These are phyloP conservation scores for Piliocolobus tephrosceles DNA, from an alignment of 2,113 vertebrate species.

Conservation along the genomic window DNA sequence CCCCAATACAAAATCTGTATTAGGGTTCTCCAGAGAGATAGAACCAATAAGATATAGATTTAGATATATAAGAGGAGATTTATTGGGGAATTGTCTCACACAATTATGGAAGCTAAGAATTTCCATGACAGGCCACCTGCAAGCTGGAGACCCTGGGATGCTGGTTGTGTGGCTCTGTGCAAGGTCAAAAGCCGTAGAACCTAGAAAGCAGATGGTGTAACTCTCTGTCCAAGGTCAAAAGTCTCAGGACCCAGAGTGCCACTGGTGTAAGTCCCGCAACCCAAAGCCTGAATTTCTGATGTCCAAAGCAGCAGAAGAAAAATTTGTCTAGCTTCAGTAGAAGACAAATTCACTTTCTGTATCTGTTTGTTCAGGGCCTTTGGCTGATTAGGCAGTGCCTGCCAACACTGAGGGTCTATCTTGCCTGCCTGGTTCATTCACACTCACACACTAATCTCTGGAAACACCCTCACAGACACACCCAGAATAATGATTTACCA, in stretches of 20 bases:
- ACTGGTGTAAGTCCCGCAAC: background rate
- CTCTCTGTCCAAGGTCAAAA: background rate
- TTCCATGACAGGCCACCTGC: background rate
- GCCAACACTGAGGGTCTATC: background rate
- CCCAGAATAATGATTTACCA: background rate
- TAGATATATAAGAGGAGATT: background rate
- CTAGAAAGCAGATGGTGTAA: background rate
- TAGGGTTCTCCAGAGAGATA: background rate
- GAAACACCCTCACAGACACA: background rate
- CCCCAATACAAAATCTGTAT: background rate
- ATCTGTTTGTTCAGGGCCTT: background rate
- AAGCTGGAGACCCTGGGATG: background rate
- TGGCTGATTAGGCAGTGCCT: background rate
- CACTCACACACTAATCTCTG: background rate
- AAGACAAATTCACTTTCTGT: background rate
- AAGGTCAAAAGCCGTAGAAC: background rate
- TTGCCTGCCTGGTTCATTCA: background rate
- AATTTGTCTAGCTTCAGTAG: background rate
- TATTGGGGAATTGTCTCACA: background rate
- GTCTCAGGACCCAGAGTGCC: background rate
- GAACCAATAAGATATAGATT: background rate
- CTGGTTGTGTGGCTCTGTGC: background rate
- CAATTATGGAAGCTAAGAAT: background rate
- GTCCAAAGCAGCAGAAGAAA: background rate
- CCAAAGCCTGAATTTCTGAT: background rate